Conservation (phyloP, 2,888 invertebrate species). For the Tenthredo scrophulariae region DNA sequence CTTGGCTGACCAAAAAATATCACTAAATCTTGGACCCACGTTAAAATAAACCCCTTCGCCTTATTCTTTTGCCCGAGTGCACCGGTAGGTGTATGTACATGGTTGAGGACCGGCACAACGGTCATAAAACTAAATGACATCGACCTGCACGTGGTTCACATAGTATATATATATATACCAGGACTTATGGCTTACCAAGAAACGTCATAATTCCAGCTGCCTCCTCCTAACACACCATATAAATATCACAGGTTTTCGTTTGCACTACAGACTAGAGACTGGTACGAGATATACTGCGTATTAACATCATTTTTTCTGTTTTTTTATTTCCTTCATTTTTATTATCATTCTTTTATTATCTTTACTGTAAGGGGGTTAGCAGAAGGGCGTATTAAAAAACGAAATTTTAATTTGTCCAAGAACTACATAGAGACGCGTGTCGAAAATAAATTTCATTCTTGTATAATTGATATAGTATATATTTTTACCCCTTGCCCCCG, state of each 20-base stretch:
- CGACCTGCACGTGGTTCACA: slow-evolving; percentile 19
- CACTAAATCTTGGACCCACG: neutral
- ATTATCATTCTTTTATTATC: neutral
- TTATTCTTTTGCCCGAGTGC: neutral
- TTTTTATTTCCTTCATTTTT: neutral
- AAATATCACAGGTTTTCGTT: slow-evolving; percentile 28
- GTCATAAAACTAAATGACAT: slow-evolving; percentile 36
- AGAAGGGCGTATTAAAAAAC: neutral
- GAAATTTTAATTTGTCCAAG: no score
- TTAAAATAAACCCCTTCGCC: neutral
- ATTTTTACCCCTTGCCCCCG: no score
- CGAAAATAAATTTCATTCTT: no score
- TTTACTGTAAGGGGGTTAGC: neutral
- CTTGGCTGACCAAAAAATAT: neutral
- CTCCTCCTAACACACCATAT: slow-evolving; percentile 20
- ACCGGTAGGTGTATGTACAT: neutral
- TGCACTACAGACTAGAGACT: slow-evolving; percentile 7
- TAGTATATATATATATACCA: neutral
- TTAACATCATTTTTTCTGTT: neutral
- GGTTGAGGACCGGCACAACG: neutral
- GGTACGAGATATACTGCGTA: neutral
- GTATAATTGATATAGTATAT: no score
- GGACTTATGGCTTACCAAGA: slow-evolving; percentile 41
- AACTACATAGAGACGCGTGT: no score
- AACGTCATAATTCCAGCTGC: slow-evolving; percentile 41